Evolutionary conservation across 2,888 invertebrate species (phyloP).

Genomic region (Metopia argyrocephala): DNA sequence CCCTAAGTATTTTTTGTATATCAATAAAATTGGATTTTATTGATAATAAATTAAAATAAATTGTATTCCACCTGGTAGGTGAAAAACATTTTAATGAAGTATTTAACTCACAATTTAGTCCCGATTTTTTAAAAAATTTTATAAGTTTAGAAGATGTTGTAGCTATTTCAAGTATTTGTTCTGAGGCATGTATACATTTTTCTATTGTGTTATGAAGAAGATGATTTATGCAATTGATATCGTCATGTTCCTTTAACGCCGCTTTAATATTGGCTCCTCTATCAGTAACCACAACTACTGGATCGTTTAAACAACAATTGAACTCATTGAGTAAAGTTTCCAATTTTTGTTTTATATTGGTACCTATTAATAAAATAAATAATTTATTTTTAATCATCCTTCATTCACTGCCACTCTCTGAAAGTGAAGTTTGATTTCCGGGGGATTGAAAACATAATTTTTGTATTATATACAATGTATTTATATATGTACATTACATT

Average conservation of each 20-base stretch:
- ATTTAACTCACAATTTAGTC: constrained; percentile 38
- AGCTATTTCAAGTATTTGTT: constrained; percentile 17
- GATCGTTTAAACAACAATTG: constrained; percentile 33
- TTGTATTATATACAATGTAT: too few relatives aligned
- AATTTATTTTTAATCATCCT: not conserved
- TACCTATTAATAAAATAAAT: constrained; percentile 5
- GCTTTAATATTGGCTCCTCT: constrained; percentile 43
- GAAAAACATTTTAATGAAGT: constrained; percentile 39
- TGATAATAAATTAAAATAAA: constrained; percentile 32
- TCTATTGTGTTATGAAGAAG: constrained; percentile 44
- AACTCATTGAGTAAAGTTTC: constrained; percentile 25
- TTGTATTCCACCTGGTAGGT: constrained; percentile 41
- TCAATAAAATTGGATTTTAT: constrained; percentile 38
- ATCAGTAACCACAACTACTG: constrained; percentile 42
- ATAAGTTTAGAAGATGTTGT: constrained; percentile 19
- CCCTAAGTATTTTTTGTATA: constrained; percentile 26
- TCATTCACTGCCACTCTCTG: too few relatives aligned
- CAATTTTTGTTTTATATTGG: constrained; percentile 19
- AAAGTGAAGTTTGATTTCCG: too few relatives aligned
- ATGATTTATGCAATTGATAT: constrained; percentile 21
- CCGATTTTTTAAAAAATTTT: not conserved
- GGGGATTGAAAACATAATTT: too few relatives aligned
- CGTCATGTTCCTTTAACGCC: constrained; percentile 23
- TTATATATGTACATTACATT: too few relatives aligned
- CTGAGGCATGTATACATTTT: constrained; percentile 1